Evolutionary conservation across 2,797 vertebrate species (phyloP).

Genomic region (Crocidura indochinensis): DNA sequence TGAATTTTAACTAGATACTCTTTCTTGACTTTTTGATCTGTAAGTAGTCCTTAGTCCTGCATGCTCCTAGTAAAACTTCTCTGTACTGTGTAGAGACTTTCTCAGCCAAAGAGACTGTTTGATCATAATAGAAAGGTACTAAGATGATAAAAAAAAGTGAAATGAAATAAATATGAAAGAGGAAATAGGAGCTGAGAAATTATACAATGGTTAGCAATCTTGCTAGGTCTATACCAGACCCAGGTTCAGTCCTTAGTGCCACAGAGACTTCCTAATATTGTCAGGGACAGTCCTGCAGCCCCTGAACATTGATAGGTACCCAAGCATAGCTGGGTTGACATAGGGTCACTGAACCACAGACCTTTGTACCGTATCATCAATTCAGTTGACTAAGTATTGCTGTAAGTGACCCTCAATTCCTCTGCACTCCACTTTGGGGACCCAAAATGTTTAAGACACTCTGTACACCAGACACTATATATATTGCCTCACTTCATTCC

Average conservation of each 20-base stretch:
- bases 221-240: not conserved
- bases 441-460: not conserved
- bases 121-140: not conserved
- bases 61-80: not conserved
- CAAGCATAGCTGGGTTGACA: not conserved
- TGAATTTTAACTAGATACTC: constrained; percentile 58
- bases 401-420: no score
- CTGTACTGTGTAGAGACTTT: not conserved
- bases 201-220: not conserved
- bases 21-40: constrained; percentile 64
- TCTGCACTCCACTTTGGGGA: no score
- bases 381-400: no score
- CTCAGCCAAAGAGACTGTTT: not conserved
- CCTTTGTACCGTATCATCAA: no score
- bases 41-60: constrained; percentile 23
- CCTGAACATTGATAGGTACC: not conserved
- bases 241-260: not conserved
- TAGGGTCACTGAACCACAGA: no score
- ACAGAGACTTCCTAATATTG: no score
- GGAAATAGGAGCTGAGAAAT: not conserved
- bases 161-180: not conserved
- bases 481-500: not conserved
- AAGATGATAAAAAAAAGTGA: not conserved
- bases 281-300: no score
- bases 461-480: not conserved